Conservation (phyloP, 2,888 invertebrate genomes). For the Pilophorus perplexus region DNA sequence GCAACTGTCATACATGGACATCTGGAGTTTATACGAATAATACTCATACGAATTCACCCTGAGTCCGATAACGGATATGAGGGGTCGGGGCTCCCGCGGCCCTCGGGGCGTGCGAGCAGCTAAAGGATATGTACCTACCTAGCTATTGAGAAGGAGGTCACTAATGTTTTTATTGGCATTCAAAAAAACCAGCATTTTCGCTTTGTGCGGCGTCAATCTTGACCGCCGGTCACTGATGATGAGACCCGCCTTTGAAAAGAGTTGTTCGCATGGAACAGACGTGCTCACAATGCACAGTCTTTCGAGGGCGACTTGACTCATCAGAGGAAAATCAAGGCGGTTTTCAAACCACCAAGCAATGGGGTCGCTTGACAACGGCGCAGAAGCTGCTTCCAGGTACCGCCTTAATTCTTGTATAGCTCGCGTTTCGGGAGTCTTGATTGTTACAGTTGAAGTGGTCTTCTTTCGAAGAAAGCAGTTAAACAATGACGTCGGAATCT, state of each 20-base stretch:
- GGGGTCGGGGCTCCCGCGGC: too few species aligned
- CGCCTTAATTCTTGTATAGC: conserved; percentile 31
- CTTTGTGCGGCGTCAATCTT: conserved; percentile 27
- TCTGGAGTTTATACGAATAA: too few species aligned
- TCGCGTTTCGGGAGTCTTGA: conserved; percentile 17
- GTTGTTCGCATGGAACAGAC: conserved; percentile 37
- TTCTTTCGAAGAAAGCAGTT: too few species aligned
- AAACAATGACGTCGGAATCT: background rate
- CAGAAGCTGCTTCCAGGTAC: conserved; percentile 25
- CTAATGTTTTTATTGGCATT: too few species aligned
- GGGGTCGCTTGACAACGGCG: conserved; percentile 6
- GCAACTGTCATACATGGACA: too few species aligned
- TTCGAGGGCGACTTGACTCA: conserved; percentile 1
- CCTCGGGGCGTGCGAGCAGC: too few species aligned
- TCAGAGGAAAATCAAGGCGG: conserved; percentile 14
- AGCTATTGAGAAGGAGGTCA: too few species aligned
- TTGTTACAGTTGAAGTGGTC: background rate
- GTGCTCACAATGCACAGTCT: conserved; percentile 31
- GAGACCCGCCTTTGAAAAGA: conserved; percentile 39
- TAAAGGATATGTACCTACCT: too few species aligned
- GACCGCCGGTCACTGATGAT: too few species aligned
- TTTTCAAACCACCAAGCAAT: conserved; percentile 36
- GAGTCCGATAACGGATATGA: too few species aligned
- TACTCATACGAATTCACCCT: too few species aligned
- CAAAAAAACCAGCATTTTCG: conserved; percentile 30